Evolutionary conservation across 2,797 vertebrate species (phyloP).

Genomic region (Sebastes cheni): DNA sequence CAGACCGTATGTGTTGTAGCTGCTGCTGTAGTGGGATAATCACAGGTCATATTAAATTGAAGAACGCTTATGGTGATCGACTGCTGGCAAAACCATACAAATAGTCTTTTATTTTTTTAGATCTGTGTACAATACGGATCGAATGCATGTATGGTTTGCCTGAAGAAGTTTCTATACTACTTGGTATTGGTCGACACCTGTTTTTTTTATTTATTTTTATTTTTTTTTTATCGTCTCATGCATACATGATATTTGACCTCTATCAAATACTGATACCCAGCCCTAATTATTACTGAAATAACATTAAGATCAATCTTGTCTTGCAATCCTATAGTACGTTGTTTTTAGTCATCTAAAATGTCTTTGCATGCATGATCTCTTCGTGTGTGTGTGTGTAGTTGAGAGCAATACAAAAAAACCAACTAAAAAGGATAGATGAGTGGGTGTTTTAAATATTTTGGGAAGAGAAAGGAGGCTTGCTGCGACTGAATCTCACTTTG

Average conservation of each 20-base stretch:
- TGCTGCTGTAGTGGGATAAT: not conserved
- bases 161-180: too few species aligned
- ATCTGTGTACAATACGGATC: too few species aligned
- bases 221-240: too few species aligned
- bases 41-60: not conserved
- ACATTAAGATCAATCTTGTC: not conserved
- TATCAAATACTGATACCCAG: too few species aligned
- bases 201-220: too few species aligned
- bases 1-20: not conserved
- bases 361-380: not conserved
- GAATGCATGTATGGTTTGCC: too few species aligned
- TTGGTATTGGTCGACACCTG: not conserved
- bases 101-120: not conserved
- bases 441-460: slow-evolving; percentile 39
- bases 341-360: not conserved
- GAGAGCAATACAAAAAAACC: not conserved
- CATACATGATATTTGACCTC: too few species aligned
- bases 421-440: slow-evolving; percentile 32
- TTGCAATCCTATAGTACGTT: not conserved
- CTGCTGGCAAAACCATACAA: not conserved
- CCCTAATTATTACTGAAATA: not conserved
- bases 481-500: slow-evolving; percentile 49
- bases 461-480: slow-evolving; percentile 8
- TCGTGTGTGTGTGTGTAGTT: not conserved
- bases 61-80: not conserved